These are phyloP conservation scores for Aphelocoma californica DNA, from an alignment of 2,797 vertebrate genomes.

Conservation along the genomic window DNA sequence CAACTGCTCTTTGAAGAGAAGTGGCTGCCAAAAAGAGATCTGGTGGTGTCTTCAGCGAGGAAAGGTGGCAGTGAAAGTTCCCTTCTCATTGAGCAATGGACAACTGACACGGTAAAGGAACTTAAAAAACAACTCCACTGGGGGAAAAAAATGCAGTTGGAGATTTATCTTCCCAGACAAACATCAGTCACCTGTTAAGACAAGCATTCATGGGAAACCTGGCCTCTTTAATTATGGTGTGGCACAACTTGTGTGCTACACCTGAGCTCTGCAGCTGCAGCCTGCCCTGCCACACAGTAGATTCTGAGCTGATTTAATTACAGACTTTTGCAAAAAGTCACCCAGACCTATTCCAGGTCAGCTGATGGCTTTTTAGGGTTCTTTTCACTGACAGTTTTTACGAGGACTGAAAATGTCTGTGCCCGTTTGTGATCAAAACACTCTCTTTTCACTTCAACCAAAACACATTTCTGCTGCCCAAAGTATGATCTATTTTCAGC, in stretches of 20 bases:
- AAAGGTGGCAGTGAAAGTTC: not conserved
- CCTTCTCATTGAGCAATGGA: not conserved
- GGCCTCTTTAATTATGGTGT: not conserved
- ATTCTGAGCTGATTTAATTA: not conserved
- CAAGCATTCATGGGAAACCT: not conserved
- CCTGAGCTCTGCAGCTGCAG: conserved; percentile 7
- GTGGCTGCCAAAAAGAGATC: not conserved
- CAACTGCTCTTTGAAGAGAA: not conserved
- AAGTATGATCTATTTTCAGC: not conserved
- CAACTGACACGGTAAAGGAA: not conserved
- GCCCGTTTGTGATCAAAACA: not conserved
- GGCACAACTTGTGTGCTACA: not conserved
- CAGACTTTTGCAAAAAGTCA: not conserved
- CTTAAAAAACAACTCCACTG: not conserved
- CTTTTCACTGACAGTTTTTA: not conserved
- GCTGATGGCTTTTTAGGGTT: not conserved
- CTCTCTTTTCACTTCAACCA: not conserved
- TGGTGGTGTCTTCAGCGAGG: not conserved
- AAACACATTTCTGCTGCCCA: not conserved
- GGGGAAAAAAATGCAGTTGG: not conserved
- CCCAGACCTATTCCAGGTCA: not conserved
- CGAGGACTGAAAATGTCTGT: not conserved
- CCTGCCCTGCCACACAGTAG: not conserved
- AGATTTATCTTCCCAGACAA: not conserved
- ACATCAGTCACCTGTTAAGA: conserved; percentile 1